phyloP scores from a whole-genome alignment of 2,888 invertebrate species.

The Diarsia brunnea region DNA sequence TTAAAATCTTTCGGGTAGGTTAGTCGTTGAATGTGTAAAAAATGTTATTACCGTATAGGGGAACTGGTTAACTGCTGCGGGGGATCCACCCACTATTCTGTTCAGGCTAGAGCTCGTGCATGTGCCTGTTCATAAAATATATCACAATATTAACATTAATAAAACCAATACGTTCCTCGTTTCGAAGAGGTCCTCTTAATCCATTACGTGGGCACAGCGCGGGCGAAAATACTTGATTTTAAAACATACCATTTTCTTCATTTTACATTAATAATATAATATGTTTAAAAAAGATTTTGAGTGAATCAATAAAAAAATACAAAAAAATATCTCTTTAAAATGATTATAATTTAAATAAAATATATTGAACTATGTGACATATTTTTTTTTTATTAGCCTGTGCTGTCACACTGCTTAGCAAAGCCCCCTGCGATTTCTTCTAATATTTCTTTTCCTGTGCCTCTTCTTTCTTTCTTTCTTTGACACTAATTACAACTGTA shows the following conservation, averaged over 20 bases:
- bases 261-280: neutral
- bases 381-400: too few species aligned
- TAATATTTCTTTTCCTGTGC: too few species aligned
- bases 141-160: conserved; percentile 10
- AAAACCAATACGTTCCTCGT: neutral
- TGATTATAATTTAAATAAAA: too few species aligned
- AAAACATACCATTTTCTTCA: neutral
- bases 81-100: conserved; percentile 23
- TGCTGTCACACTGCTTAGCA: too few species aligned
- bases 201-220: neutral
- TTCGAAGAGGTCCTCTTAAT: neutral
- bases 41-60: conserved; percentile 26
- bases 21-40: neutral
- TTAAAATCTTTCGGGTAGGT: neutral
- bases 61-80: neutral
- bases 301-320: too few species aligned
- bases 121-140: conserved; percentile 18
- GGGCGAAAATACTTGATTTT: neutral
- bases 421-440: too few species aligned
- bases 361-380: too few species aligned
- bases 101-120: neutral
- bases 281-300: too few species aligned
- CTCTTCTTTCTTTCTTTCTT: too few species aligned
- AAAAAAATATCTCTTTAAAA: too few species aligned
- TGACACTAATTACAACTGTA: neutral